Evolutionary conservation across 1,140 invertebrate species (phyloP).

Genomic region (Bombus vancouverensis): DNA sequence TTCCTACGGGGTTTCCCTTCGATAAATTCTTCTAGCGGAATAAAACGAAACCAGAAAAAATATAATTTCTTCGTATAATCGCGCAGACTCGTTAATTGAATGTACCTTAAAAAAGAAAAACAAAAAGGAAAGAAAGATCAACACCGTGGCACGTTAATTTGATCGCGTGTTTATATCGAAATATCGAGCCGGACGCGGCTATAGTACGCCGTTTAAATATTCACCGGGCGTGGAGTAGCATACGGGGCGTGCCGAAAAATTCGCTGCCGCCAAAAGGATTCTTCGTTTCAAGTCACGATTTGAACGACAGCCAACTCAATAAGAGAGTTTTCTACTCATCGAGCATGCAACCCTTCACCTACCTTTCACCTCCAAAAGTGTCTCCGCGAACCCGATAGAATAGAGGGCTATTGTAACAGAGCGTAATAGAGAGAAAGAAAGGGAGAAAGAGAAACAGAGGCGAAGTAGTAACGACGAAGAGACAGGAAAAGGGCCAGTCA

Average conservation of each 20-base stretch:
- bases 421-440: background rate
- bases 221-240: background rate
- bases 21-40: background rate
- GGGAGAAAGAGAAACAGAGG: background rate
- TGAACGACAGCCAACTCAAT: constrained; percentile 45
- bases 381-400: constrained; percentile 25
- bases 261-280: constrained; percentile 32
- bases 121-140: background rate
- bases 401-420: constrained; percentile 28
- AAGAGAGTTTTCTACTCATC: constrained; percentile 40
- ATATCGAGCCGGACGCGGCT: too few relatives aligned
- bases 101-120: background rate
- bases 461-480: background rate
- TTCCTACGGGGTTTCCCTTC: background rate
- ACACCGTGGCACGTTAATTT: background rate
- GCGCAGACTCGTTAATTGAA: background rate
- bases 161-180: background rate
- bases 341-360: constrained; percentile 60
- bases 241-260: constrained; percentile 6
- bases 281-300: constrained; percentile 48
- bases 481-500: constrained; percentile 1
- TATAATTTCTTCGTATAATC: background rate
- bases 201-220: constrained; percentile 7
- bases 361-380: constrained; percentile 53
- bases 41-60: background rate